Conservation (phyloP, 2,113 vertebrate species). For the Onychostoma macrolepis region DNA sequence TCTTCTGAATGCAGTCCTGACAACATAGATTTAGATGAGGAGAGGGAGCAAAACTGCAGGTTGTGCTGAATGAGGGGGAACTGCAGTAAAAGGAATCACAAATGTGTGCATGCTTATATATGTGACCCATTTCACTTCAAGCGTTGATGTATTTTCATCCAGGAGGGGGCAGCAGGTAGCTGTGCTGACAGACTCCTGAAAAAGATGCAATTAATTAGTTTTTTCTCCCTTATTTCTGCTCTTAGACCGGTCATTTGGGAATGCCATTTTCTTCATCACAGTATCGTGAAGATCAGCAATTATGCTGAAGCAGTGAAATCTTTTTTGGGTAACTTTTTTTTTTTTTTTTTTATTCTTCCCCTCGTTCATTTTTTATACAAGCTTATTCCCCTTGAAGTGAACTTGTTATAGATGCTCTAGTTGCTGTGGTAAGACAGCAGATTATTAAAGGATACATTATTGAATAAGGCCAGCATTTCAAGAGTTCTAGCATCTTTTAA, state of each 20-base stretch:
- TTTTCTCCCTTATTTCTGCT: slow-evolving; percentile 68
- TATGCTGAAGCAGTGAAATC: slow-evolving; percentile 69
- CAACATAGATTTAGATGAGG: not conserved
- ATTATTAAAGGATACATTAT: slow-evolving; percentile 71
- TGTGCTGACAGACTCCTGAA: slow-evolving; percentile 2
- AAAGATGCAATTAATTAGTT: slow-evolving; percentile 68
- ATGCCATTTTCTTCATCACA: slow-evolving; percentile 63
- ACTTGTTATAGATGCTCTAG: slow-evolving; percentile 69
- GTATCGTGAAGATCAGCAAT: slow-evolving; percentile 74
- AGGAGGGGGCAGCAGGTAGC: slow-evolving; percentile 57
- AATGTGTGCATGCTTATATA: not conserved
- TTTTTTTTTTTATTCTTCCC: slow-evolving; percentile 45
- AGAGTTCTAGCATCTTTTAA: slow-evolving; percentile 37
- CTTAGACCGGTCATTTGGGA: slow-evolving; percentile 64
- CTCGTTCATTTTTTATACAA: slow-evolving; percentile 60
- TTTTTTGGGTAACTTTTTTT: slow-evolving; percentile 55
- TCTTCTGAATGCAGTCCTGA: not conserved
- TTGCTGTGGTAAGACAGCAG: slow-evolving; percentile 67
- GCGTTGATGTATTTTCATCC: not conserved
- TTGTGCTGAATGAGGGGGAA: slow-evolving; percentile 8
- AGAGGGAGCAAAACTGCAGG: not conserved
- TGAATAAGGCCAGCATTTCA: slow-evolving; percentile 61
- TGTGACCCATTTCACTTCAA: slow-evolving; percentile 48
- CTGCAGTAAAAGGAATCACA: not conserved
- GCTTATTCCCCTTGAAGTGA: slow-evolving; percentile 68